Conservation (phyloP, 2,113 vertebrate genomes). For the Gyps fulvus region DNA sequence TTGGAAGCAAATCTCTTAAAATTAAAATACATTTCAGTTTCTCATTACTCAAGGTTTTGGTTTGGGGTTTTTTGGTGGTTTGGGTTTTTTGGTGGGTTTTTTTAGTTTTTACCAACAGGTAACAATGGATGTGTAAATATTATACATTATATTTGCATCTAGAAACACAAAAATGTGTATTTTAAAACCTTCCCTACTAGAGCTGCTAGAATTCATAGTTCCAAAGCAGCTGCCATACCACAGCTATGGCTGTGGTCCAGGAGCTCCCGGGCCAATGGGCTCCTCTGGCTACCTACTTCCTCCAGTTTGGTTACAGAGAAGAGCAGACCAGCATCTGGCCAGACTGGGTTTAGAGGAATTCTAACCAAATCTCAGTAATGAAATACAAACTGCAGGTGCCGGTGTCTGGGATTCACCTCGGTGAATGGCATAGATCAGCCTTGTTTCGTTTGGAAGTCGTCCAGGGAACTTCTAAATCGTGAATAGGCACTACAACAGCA, state of each 20-base stretch:
- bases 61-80: too few relatives aligned
- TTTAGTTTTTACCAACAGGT: background rate
- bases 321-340: background rate
- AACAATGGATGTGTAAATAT: background rate
- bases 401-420: background rate
- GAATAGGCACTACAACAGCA: background rate
- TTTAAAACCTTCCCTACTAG: background rate
- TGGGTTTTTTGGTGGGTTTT: too few relatives aligned
- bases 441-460: background rate
- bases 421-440: background rate
- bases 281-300: background rate
- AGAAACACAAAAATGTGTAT: background rate
- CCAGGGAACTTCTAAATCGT: background rate
- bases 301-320: background rate
- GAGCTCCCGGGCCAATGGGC: background rate
- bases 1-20: background rate
- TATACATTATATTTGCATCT: background rate
- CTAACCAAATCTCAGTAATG: background rate
- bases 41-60: background rate
- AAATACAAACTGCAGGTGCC: background rate
- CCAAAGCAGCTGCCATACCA: background rate
- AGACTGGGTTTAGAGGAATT: background rate
- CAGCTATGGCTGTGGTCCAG: background rate
- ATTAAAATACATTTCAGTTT: background rate
- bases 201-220: background rate